Evolutionary conservation across 2,113 vertebrate genomes (phyloP), one percentile per base, ranked within the genome.

Genomic region (Eretmochelys imbricata): DNA sequence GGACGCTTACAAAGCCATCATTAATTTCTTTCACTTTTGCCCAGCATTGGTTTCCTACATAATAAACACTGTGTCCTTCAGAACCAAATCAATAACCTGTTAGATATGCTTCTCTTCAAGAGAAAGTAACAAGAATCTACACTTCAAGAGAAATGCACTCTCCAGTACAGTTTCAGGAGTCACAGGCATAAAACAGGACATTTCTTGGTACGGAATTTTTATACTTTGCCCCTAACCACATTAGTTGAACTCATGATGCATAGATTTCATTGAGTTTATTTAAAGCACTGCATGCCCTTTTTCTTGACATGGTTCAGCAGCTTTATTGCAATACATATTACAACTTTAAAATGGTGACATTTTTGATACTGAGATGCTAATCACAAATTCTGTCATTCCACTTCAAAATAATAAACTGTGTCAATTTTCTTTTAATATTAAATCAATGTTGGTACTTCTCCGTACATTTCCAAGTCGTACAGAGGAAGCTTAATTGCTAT

Each of bases 31-130:
- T 95, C 87, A 80, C 97, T 97, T 94, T 94, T 96, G 92, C 96
- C 96, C 96, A 88, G 92, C 97, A 91, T 95, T 96, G 95, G 95
- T 97, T 98, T 98, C 96, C 97, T 98, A 96, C 94, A 91, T 98
- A 97, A 98, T 97, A 98, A 98, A 96, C 96, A 93, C 96, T 42
- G 19, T 97, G 96, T 98, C 98, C 97, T 98, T 98, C 98, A 98
- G 95, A 97, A 94, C 89, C 95, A 90, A 95, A 98, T 99, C 98
- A 95, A 98, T 98, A 98, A 96, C 94, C 96, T 98, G 97, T 98
- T 96, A 98, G 97, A 94, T 96, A 96, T 96, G 94, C 80, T 94
- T 91, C 19, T 98, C 96, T 95, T 92, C 95, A 98, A 97, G 95
- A 97, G 89, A 93, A 97, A 97, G 97, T 94, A 97, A 95, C 89